Evolutionary conservation across 2,888 invertebrate genomes (phyloP).

Genomic region (Orchestes rusci): DNA sequence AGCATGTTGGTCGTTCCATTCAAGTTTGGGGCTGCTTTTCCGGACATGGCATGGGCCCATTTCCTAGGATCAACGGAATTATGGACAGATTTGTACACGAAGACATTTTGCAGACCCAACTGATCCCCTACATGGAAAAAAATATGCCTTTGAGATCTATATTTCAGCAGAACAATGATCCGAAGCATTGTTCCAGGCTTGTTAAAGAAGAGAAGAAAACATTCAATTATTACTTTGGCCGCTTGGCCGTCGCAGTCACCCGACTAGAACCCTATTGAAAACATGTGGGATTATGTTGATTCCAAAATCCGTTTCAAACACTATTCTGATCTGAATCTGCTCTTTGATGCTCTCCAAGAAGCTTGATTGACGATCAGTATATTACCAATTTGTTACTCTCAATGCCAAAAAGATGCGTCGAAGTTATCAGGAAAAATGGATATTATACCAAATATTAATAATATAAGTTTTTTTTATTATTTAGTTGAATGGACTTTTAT

Average conservation of each 20-base stretch:
- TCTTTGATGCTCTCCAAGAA: neutral
- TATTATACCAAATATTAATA: conserved; percentile 10
- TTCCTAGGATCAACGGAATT: neutral
- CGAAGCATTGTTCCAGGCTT: too few relatives aligned
- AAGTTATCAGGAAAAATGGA: neutral
- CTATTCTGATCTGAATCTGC: neutral
- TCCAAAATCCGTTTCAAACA: neutral
- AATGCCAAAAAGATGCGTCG: neutral
- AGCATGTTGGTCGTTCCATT: neutral
- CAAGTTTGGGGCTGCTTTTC: neutral
- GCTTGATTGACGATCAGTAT: neutral
- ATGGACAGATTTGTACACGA: neutral
- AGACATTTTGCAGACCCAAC: neutral
- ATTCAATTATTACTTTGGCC: too few relatives aligned
- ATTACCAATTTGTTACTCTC: neutral
- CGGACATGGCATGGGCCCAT: neutral
- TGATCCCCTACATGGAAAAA: neutral
- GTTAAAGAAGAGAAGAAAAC: too few relatives aligned
- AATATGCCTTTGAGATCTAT: neutral
- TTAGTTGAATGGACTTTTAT: too few relatives aligned
- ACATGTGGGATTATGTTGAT: neutral
- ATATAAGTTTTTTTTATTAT: too few relatives aligned
- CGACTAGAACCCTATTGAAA: neutral
- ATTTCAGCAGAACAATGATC: neutral
- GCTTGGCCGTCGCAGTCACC: neutral